A percentile compares a stretch with the other conserved stretches of the same genome.
These are phyloP conservation scores for Cantharis lateralis DNA, from an alignment of 2,888 invertebrate species.

Conservation along the genomic window DNA sequence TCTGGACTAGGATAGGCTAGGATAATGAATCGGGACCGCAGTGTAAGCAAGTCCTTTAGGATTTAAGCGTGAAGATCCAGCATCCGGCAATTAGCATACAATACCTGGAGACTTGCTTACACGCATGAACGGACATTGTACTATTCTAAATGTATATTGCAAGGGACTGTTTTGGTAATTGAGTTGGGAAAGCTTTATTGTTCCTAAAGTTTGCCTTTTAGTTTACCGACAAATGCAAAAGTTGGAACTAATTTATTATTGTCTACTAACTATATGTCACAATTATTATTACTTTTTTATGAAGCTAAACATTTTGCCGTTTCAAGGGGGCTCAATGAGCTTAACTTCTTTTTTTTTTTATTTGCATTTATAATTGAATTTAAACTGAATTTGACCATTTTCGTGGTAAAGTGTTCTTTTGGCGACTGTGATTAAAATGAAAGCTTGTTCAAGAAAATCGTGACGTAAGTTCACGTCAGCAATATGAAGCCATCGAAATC, in stretches of 20 bases:
- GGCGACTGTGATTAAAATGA: too few relatives aligned
- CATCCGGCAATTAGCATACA: slow-evolving; percentile 48
- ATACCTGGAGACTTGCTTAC: slow-evolving; percentile 43
- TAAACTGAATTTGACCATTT: too few relatives aligned
- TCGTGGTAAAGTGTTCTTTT: too few relatives aligned
- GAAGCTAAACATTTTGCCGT: neutral
- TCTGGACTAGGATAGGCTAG: slow-evolving; percentile 32
- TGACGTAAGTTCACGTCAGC: neutral
- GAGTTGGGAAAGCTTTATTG: slow-evolving; percentile 26
- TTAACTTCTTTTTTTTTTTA: too few relatives aligned
- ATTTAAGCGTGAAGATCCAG: slow-evolving; percentile 42
- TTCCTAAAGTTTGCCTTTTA: slow-evolving; percentile 13
- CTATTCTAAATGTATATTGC: slow-evolving; percentile 32
- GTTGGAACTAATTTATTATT: neutral
- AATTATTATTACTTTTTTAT: neutral
- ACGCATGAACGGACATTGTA: slow-evolving; percentile 36
- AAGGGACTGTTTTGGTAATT: slow-evolving; percentile 35
- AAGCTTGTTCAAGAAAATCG: too few relatives aligned
- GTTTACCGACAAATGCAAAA: neutral
- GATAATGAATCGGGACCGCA: slow-evolving; percentile 47
- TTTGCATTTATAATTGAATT: too few relatives aligned
- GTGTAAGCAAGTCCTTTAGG: slow-evolving; percentile 40
- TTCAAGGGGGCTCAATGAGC: too few relatives aligned
- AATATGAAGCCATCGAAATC: neutral
- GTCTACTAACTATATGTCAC: neutral